Percentiles rank a stretch among this genome's conserved stretches.
Conservation (phyloP, 2,113 vertebrate genomes). For the Caloenas nicobarica region DNA sequence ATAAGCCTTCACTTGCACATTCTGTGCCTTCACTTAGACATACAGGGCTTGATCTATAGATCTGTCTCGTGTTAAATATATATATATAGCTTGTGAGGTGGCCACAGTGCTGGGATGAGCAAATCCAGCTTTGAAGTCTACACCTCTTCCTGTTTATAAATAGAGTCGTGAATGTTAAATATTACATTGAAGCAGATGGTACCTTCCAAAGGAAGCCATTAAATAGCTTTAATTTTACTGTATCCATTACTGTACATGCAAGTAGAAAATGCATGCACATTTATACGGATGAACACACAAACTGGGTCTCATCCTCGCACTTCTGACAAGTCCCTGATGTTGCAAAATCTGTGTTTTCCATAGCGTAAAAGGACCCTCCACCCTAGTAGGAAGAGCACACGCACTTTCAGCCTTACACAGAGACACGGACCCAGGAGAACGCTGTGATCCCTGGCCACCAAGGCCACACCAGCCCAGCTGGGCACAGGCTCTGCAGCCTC, state of each 20-base stretch:
- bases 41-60: conserved; percentile 56
- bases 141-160: conserved; percentile 81
- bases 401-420: neutral
- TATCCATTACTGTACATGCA: neutral
- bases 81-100: conserved; percentile 78
- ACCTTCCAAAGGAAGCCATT: conserved; percentile 7
- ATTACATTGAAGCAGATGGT: conserved; percentile 19
- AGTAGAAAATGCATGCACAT: neutral
- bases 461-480: neutral
- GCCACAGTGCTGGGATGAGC: conserved; percentile 81
- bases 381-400: neutral
- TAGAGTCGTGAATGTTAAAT: conserved; percentile 76
- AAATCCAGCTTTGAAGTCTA: conserved; percentile 72
- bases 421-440: neutral
- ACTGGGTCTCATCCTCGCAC: neutral
- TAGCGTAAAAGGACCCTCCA: neutral
- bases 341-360: neutral
- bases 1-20: conserved; percentile 36
- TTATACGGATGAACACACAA: neutral
- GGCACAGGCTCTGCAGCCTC: neutral
- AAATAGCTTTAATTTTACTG: neutral
- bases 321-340: neutral
- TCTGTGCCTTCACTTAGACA: conserved; percentile 38
- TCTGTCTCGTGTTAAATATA: conserved; percentile 62
- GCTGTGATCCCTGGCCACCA: neutral